Evolutionary conservation across 2,797 vertebrate genomes (phyloP), one percentile per base, ranked within the genome.

Genomic region (Gallirallus australis): DNA sequence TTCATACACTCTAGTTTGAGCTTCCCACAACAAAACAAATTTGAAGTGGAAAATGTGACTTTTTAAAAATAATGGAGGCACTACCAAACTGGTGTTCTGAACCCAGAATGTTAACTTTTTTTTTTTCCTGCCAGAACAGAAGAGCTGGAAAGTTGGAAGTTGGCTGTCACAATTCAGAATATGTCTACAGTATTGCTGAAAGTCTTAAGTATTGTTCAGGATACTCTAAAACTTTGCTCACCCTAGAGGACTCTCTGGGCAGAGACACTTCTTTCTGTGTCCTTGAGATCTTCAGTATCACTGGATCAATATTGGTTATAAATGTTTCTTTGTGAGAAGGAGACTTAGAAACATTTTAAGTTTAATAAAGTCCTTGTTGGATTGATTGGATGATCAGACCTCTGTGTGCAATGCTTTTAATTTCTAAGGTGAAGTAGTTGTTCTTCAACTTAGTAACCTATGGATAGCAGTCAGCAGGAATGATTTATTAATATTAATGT

Each of bases 401-500:
- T 86, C 37, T n/a, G 1, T 30, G 35, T n/a, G 25, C 27, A 50
- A 56, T 31, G 60, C 20, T 83, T 47, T 33, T 90, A 33, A 78
- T 63, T 60, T 48, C 81, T 18, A 33, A 69, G 64, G 23, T 17
- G 48, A 93, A 97, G 68, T 82, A 66, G 60, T 79, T 89, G 33
- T 59, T 80, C 63, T 84, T 45, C 68, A 96, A 25, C 45, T 91
- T 88, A 88, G 50, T 69, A 87, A 76, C 25, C 65, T 89, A 81
- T 15, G 88, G n/a, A 68, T 10, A 68, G 35, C 59, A 86, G 68
- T 56, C 68, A 83, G 28, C 42, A 72, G 78, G 79, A 94, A 97
- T 93, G 61, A 96, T 85, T 97, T 89, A 95, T 96, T 93, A 95
- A 57, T 33, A 96, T 96, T 93, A 95, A 57, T 33, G 45, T 63